These are phyloP conservation scores for Gila orcuttii DNA, from an alignment of 2,113 vertebrate genomes.

Conservation along the genomic window DNA sequence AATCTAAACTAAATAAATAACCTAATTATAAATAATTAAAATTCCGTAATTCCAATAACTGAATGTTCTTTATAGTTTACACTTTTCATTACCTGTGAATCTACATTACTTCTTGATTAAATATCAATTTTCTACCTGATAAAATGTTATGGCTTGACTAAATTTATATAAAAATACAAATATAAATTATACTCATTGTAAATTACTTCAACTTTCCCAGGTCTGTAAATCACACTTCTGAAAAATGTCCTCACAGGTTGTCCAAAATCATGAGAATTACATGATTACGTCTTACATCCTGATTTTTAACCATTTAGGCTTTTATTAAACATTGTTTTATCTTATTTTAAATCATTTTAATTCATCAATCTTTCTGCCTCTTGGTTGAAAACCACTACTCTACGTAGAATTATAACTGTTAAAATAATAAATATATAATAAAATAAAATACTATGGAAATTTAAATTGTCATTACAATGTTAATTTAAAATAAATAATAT, in stretches of 20 bases:
- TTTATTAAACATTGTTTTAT: not conserved
- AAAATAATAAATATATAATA: not conserved
- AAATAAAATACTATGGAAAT: not conserved
- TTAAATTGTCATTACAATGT: not conserved
- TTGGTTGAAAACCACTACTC: not conserved
- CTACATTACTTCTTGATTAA: too few relatives aligned
- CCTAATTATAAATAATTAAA: too few relatives aligned
- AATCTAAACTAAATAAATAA: too few relatives aligned
- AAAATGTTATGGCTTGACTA: not conserved
- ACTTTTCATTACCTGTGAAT: not conserved
- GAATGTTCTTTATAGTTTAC: not conserved
- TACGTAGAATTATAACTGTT: not conserved
- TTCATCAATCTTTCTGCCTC: not conserved
- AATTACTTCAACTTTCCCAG: not conserved
- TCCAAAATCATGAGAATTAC: not conserved
- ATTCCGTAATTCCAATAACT: not conserved
- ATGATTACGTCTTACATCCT: not conserved
- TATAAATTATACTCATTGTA: not conserved
- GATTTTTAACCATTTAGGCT: not conserved
- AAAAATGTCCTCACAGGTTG: not conserved
- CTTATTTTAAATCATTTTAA: not conserved
- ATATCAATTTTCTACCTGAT: not conserved
- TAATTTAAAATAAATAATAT: not conserved
- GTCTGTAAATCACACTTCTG: not conserved
- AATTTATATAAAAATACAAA: not conserved